Conservation (phyloP, 2,113 vertebrate genomes). For the Equus przewalskii region DNA sequence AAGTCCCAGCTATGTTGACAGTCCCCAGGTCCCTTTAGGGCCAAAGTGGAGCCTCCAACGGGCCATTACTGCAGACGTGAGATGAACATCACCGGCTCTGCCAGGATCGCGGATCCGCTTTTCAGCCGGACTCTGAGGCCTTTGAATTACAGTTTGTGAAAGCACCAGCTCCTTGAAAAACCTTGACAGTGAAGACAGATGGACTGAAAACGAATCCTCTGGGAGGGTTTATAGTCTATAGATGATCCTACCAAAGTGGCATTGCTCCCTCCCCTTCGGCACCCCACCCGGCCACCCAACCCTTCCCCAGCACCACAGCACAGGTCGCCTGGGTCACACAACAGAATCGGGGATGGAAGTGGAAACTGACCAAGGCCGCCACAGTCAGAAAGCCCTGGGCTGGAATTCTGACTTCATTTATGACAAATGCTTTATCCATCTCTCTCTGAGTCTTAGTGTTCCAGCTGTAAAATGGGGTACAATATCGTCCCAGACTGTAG, state of each 20-base stretch:
- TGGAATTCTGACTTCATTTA: background rate
- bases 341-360: background rate
- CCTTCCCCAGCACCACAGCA: background rate
- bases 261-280: background rate
- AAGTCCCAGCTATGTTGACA: constrained; percentile 51
- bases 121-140: background rate
- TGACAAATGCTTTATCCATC: background rate
- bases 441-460: background rate
- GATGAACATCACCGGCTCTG: constrained; percentile 17
- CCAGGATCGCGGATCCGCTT: constrained; percentile 10
- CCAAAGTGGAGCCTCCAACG: background rate
- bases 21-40: background rate
- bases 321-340: background rate
- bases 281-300: background rate
- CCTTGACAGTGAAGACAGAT: background rate
- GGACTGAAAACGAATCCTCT: background rate
- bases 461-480: background rate
- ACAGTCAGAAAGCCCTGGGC: background rate
- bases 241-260: background rate
- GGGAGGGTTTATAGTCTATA: background rate
- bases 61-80: background rate
- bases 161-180: background rate
- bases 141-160: background rate
- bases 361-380: background rate
- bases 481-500: background rate